Percentiles rank a stretch among this genome's conserved stretches.
phyloP scores from a whole-genome alignment of 2,113 vertebrate species.

The Myotis brandtii region DNA sequence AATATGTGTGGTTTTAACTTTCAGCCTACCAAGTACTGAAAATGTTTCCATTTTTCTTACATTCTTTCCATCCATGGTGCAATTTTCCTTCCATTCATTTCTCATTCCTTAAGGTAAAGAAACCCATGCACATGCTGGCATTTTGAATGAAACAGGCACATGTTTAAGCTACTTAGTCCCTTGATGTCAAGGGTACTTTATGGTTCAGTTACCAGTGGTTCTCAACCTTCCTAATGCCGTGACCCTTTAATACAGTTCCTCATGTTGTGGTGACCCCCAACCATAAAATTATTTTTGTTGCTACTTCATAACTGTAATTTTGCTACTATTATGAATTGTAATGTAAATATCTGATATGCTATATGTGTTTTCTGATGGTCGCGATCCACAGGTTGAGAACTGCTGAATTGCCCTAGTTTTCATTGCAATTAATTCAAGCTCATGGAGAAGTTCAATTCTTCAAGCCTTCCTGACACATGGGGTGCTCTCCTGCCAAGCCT shows the following conservation, averaged over 20 bases:
- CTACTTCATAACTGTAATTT: too few species aligned
- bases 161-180: not conserved
- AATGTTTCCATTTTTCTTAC: slow-evolving; percentile 16
- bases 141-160: not conserved
- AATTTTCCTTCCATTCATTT: not conserved
- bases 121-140: not conserved
- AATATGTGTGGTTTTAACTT: slow-evolving; percentile 26
- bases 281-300: too few species aligned
- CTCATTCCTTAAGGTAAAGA: not conserved
- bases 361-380: too few species aligned
- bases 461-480: not conserved
- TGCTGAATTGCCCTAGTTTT: not conserved
- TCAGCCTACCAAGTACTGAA: not conserved
- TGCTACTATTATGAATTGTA: too few species aligned
- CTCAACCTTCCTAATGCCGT: too few species aligned
- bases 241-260: too few species aligned
- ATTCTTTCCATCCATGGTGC: not conserved
- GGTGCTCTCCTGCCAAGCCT: not conserved
- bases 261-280: too few species aligned
- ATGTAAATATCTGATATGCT: too few species aligned
- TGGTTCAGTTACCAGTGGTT: not conserved
- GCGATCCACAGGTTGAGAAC: too few species aligned
- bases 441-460: not conserved
- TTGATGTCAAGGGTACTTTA: not conserved
- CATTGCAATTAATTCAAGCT: slow-evolving; percentile 5